These are phyloP conservation scores for Scaeva pyrastri DNA, from an alignment of 2,888 invertebrate genomes.

Conservation along the genomic window DNA sequence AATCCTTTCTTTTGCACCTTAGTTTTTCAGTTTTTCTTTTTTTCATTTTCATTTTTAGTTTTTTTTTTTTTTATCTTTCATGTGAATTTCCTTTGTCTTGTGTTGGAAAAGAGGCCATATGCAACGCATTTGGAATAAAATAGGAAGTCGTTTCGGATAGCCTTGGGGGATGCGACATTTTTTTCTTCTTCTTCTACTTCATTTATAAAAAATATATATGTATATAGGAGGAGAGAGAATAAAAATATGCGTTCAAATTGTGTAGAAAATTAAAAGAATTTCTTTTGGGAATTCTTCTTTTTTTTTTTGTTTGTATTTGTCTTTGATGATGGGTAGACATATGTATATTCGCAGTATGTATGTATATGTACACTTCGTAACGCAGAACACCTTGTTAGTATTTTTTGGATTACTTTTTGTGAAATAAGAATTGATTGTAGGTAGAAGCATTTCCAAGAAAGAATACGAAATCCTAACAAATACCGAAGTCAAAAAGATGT, in stretches of 20 bases:
- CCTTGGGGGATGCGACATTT: slow-evolving; percentile 65
- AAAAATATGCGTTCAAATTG: slow-evolving; percentile 34
- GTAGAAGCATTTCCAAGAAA: no score
- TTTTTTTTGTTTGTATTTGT: neutral
- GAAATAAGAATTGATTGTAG: no score
- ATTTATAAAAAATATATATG: neutral
- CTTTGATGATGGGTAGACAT: neutral
- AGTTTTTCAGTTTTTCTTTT: slow-evolving; percentile 9
- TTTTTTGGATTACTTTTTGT: no score
- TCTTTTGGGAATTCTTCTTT: neutral
- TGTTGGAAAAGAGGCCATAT: slow-evolving; percentile 60
- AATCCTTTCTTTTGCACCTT: slow-evolving; percentile 64
- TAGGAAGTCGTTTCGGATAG: slow-evolving; percentile 68
- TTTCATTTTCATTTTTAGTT: slow-evolving; percentile 44
- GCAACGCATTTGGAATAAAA: slow-evolving; percentile 67
- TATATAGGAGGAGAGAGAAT: neutral
- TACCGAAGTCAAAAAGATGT: no score
- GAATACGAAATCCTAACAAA: no score
- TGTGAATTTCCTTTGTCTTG: slow-evolving; percentile 68
- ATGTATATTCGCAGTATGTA: neutral
- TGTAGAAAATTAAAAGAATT: slow-evolving; percentile 16
- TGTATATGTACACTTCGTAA: neutral
- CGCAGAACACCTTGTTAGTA: no score
- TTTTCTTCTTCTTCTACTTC: neutral
- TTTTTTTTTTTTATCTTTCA: slow-evolving; percentile 40